These are phyloP conservation scores for Trachelipus rathkii DNA, from an alignment of 1,140 invertebrate genomes.

Conservation along the genomic window DNA sequence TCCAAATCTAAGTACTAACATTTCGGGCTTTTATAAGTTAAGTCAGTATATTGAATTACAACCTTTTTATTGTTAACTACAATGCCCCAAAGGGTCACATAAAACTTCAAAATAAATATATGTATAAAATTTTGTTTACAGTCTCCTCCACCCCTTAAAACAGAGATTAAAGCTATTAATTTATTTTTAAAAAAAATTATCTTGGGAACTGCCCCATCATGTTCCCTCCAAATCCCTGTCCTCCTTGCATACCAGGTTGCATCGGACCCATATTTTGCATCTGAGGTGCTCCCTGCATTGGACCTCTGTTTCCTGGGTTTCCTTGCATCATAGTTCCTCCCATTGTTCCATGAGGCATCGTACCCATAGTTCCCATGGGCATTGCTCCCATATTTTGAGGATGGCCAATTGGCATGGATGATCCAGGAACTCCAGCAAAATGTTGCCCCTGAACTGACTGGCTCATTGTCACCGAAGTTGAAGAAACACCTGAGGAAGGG, in stretches of 20 bases:
- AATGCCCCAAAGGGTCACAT: too few species aligned
- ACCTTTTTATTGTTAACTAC: too few species aligned
- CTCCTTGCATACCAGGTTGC: not conserved
- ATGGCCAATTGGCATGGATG: not conserved
- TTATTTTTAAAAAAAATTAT: not conserved
- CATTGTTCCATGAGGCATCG: not conserved
- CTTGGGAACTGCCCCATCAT: constrained; percentile 4
- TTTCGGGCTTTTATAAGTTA: too few species aligned
- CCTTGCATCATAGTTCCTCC: not conserved
- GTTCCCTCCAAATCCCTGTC: not conserved
- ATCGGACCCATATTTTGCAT: not conserved
- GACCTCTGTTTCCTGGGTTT: not conserved
- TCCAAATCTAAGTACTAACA: too few species aligned
- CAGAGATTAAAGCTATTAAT: too few species aligned
- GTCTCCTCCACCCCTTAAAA: too few species aligned
- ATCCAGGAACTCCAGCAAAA: not conserved
- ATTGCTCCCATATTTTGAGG: not conserved
- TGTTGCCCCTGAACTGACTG: not conserved
- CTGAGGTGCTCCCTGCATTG: not conserved
- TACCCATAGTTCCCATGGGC: not conserved
- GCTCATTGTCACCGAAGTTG: not conserved
- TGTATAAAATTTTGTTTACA: too few species aligned
- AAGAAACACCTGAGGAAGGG: not conserved
- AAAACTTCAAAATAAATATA: too few species aligned
- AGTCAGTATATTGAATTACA: too few species aligned